These are phyloP conservation scores for Crossaster papposus DNA, from an alignment of 53 echinoderm and acorn worm species.

Conservation along the genomic window DNA sequence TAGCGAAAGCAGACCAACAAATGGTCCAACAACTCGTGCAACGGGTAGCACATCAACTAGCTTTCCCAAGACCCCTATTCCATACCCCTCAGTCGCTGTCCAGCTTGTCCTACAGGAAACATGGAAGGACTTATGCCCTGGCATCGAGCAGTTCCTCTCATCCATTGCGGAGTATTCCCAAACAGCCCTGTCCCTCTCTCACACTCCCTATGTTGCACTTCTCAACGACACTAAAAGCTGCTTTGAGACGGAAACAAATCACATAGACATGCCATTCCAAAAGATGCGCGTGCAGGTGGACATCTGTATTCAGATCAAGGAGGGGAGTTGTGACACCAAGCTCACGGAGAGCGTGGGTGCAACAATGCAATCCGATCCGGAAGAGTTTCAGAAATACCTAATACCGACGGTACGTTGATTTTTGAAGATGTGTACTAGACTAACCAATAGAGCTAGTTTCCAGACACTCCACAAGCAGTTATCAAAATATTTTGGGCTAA, in stretches of 20 bases:
- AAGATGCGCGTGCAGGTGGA: constrained; percentile 5
- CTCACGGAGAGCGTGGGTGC: constrained; percentile 26
- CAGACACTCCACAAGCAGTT: no score
- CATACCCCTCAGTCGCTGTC: constrained; percentile 1
- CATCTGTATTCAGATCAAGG: constrained; percentile 6
- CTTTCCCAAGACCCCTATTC: constrained; percentile 18
- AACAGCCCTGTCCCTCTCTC: neutral
- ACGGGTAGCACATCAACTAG: neutral
- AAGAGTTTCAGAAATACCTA: constrained; percentile 28
- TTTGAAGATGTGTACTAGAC: neutral
- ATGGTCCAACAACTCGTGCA: neutral
- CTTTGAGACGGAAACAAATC: neutral
- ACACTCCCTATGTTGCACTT: neutral
- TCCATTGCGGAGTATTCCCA: constrained; percentile 10
- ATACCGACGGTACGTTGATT: constrained; percentile 23
- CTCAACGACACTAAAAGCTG: constrained; percentile 38
- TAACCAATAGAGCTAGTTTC: no score
- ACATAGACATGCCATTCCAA: neutral
- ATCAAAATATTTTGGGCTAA: no score
- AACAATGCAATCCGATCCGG: constrained; percentile 15
- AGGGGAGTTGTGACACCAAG: constrained; percentile 1
- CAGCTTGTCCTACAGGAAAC: constrained; percentile 34
- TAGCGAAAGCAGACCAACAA: neutral
- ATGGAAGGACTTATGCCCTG: constrained; percentile 31
- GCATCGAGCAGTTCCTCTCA: neutral